Evolutionary conservation across 1,140 invertebrate species (phyloP).

Genomic region (Trachelipus rathkii): DNA sequence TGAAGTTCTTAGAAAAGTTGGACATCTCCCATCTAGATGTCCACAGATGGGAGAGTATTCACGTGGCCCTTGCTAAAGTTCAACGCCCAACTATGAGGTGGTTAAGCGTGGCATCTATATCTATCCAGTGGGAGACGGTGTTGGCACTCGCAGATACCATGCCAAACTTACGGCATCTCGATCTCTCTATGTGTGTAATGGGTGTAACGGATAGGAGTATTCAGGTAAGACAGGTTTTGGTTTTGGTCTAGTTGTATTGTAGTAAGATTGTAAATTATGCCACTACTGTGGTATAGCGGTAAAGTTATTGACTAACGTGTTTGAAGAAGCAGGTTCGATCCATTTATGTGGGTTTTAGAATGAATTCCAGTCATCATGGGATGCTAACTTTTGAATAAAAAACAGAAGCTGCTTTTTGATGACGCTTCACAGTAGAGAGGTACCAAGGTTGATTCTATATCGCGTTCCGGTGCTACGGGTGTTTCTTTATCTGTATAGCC

Average conservation of each 20-base stretch:
- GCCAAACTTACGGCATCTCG: constrained; percentile 58
- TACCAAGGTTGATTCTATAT: too few relatives aligned
- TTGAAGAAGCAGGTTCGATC: too few relatives aligned
- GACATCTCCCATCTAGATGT: constrained; percentile 65
- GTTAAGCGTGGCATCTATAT: constrained; percentile 60
- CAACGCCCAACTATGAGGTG: constrained; percentile 50
- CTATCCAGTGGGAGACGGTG: constrained; percentile 60
- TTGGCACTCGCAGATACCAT: constrained; percentile 57
- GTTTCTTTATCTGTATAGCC: too few relatives aligned
- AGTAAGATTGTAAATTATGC: too few relatives aligned
- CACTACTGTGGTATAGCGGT: too few relatives aligned
- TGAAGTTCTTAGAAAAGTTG: constrained; percentile 57
- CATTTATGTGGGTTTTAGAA: too few relatives aligned
- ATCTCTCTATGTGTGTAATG: constrained; percentile 64
- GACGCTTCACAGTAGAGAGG: too few relatives aligned
- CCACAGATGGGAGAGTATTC: constrained; percentile 59
- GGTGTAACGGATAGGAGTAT: constrained; percentile 64
- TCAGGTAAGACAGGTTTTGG: constrained; percentile 40
- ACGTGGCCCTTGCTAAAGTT: constrained; percentile 49
- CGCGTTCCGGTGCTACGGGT: too few relatives aligned
- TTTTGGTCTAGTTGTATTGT: not conserved
- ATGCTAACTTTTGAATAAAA: too few relatives aligned
- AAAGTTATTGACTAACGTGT: too few relatives aligned
- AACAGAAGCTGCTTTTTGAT: too few relatives aligned
- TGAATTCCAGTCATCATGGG: too few relatives aligned